phyloP scores from a whole-genome alignment of 2,888 invertebrate species.

The Cistogaster globosa region DNA sequence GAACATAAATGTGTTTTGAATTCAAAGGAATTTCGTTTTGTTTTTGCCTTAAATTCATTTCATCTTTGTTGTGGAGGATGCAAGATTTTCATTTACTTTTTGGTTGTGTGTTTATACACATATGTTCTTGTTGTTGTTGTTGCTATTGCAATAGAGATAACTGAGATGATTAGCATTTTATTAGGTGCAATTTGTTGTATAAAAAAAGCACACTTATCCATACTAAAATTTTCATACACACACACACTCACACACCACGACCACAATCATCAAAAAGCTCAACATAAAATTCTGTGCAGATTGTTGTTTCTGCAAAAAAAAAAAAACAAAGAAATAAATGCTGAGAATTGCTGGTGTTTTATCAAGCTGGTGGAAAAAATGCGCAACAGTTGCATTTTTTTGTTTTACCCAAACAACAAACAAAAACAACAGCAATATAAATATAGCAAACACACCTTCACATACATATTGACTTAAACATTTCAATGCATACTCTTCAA shows the following conservation, averaged over 20 bases:
- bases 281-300: constrained; percentile 33
- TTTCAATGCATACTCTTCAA: constrained; percentile 29
- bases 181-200: constrained; percentile 63
- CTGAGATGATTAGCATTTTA: constrained; percentile 70
- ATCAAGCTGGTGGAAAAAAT: constrained; percentile 66
- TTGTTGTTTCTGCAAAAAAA: constrained; percentile 21
- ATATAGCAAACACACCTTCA: constrained; percentile 25
- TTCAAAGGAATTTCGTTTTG: constrained; percentile 57
- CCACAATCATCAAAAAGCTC: not conserved
- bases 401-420: constrained; percentile 37
- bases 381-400: constrained; percentile 75
- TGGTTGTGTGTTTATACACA: constrained; percentile 2
- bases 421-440: constrained; percentile 15
- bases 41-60: constrained; percentile 25
- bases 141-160: constrained; percentile 57
- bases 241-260: not conserved
- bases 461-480: not conserved
- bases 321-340: constrained; percentile 11
- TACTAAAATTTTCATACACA: not conserved
- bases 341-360: constrained; percentile 37
- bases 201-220: not conserved
- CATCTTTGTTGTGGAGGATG: constrained; percentile 1
- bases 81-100: constrained; percentile 7
- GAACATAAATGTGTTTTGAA: constrained; percentile 29
- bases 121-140: constrained; percentile 22